phyloP scores from a whole-genome alignment of 1,140 invertebrate species.

The Drosophila sproati region DNA sequence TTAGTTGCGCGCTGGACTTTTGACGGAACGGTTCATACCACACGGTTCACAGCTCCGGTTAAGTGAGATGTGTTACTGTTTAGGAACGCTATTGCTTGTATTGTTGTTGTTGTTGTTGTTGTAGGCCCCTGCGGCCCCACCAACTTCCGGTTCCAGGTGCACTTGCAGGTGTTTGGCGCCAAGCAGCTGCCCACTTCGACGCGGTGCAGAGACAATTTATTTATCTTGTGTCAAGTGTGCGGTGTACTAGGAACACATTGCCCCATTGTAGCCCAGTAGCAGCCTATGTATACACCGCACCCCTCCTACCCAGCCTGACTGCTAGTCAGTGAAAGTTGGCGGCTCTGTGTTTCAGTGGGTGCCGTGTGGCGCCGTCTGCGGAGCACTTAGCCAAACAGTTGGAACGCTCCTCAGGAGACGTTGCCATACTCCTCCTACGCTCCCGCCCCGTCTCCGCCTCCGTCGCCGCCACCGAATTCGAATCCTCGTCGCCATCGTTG shows the following conservation, averaged over 20 bases:
- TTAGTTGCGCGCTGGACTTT: constrained; percentile 54
- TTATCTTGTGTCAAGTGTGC: constrained; percentile 79
- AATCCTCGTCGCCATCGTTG: constrained; percentile 1
- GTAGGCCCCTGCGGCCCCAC: too few species aligned
- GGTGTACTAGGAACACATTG: constrained; percentile 38
- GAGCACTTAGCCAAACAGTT: constrained; percentile 68
- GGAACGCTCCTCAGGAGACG: constrained; percentile 17
- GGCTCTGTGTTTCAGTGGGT: constrained; percentile 44
- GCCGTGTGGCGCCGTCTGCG: constrained; percentile 64
- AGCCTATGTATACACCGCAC: neutral
- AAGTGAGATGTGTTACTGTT: constrained; percentile 25
- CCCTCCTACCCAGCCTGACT: constrained; percentile 1
- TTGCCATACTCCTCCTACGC: neutral
- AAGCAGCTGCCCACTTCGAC: constrained; percentile 71
- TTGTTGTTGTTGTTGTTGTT: constrained; percentile 5
- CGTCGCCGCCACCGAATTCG: too few species aligned
- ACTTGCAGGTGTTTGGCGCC: constrained; percentile 75
- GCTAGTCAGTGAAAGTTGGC: constrained; percentile 57
- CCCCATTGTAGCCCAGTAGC: constrained; percentile 3
- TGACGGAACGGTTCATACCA: constrained; percentile 45
- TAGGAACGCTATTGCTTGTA: constrained; percentile 6
- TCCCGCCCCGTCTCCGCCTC: too few species aligned
- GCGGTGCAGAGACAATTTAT: constrained; percentile 76
- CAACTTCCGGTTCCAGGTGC: neutral
- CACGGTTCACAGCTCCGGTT: constrained; percentile 3